A percentile compares a stretch with the other conserved stretches of the same genome.
These are phyloP conservation scores for Podarcis raffonei DNA, from an alignment of 2,113 vertebrate species.

Conservation along the genomic window DNA sequence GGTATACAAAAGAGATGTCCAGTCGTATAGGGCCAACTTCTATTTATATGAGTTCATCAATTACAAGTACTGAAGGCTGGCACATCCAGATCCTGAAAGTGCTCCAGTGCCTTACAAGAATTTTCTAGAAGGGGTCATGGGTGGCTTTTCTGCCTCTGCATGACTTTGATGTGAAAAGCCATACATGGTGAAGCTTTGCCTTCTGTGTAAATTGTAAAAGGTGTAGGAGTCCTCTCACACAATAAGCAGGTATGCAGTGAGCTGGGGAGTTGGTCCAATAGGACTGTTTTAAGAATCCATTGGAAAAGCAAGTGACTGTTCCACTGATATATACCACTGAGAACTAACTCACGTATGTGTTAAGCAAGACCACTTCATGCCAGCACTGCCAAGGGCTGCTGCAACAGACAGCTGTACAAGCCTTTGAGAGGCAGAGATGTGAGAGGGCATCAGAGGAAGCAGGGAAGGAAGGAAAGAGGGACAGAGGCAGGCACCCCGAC, in stretches of 20 bases:
- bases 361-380: too few relatives aligned
- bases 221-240: background rate
- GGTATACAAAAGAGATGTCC: background rate
- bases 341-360: background rate
- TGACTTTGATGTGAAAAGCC: background rate
- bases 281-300: too few relatives aligned
- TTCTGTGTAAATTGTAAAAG: background rate
- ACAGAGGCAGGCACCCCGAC: too few relatives aligned
- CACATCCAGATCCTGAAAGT: background rate
- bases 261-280: background rate
- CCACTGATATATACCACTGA: background rate
- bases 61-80: background rate
- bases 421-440: too few relatives aligned
- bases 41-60: background rate
- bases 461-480: too few relatives aligned
- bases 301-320: background rate
- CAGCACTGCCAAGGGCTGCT: too few relatives aligned
- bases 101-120: background rate
- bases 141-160: background rate
- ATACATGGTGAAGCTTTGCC: too few relatives aligned
- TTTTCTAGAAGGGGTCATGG: background rate
- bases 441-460: too few relatives aligned
- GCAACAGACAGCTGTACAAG: too few relatives aligned
- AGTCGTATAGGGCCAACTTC: background rate
- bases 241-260: background rate